Evolutionary conservation across 2,797 vertebrate species (phyloP).

Genomic region (Botia kubotai): DNA sequence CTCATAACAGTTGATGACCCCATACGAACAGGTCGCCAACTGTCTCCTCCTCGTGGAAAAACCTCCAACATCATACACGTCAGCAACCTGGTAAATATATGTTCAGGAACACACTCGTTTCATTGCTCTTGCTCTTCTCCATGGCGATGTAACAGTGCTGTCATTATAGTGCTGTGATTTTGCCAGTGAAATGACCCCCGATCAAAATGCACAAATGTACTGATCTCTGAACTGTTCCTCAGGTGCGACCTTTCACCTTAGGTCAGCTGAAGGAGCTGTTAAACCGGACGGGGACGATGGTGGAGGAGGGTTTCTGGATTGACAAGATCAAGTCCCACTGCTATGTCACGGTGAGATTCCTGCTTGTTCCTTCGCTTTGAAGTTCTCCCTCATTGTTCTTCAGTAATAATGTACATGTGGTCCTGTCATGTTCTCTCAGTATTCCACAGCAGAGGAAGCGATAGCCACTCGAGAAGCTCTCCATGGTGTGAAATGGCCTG

Average conservation of each 20-base stretch:
- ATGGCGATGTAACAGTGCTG: too few species aligned
- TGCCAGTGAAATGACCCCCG: neutral
- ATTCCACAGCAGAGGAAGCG: constrained; percentile 85
- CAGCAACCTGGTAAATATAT: constrained; percentile 86
- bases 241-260: constrained; percentile 93
- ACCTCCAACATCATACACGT: constrained; percentile 87
- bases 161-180: neutral
- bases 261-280: constrained; percentile 90
- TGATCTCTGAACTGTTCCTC: neutral
- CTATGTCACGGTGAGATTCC: constrained; percentile 85
- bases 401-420: too few species aligned
- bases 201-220: too few species aligned
- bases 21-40: constrained; percentile 81
- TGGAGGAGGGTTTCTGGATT: constrained; percentile 93
- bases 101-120: neutral
- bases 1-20: constrained; percentile 92
- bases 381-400: neutral
- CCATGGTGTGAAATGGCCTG: constrained; percentile 91
- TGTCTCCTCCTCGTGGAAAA: constrained; percentile 86
- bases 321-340: constrained; percentile 95
- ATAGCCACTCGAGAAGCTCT: constrained; percentile 85
- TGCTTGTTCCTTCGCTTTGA: neutral
- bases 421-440: constrained; percentile 70
- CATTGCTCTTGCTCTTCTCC: too few species aligned
- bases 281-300: constrained; percentile 83